Base-by-base conservation (phyloP, 2,113 vertebrate genomes). In the Lophochroa leadbeateri region DNA sequence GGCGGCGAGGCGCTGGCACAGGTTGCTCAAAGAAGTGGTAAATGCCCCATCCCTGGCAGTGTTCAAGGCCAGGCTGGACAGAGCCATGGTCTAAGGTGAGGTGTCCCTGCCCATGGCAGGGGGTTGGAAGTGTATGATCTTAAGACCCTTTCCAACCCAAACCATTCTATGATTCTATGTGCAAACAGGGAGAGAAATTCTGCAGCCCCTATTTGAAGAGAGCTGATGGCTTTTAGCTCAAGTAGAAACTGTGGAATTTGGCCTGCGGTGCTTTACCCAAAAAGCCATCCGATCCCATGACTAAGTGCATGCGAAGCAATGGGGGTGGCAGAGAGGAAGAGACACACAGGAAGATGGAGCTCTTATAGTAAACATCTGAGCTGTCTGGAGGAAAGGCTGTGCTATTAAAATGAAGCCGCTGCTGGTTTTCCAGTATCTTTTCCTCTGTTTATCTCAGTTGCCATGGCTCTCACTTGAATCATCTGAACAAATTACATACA, bases 371-470 rank as follows among this genome's bases (percentile, higher is more conserved):
- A 97, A 97, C 94, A 92, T 83, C 93, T 81, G 74, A 95, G 95
- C 95, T 78, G 75, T 65, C 93, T 80, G 92, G 88, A 97, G 81
- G 67, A 53, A 93, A 55, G 92, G 87, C 95, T 63, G 68, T 3
- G 57, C 93, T 90, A 53, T 89, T 90, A 95, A 97, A 96, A 91
- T 12, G 80, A 91, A 95, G 90, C 74, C 28, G 19, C 82, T 90
- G 96, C 95, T 90, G 69, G 53, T 92, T 95, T 96, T 87, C 95
- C 96, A 97, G 96, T 78, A 95, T 94, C 97, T 96, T 92, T 69
- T 84, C 88, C 94, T 97, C 94, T 98, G 97, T 98, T 97, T 97
- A 96, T 94, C 94, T 93, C 68, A 15, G 96, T 97, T 97, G 94
- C 96, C 95, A 97, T 97, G 91, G 93, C 92, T 91, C 96, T 97